Evolutionary conservation across 2,797 vertebrate genomes (phyloP).

Genomic region (Protonibea diacanthus): DNA sequence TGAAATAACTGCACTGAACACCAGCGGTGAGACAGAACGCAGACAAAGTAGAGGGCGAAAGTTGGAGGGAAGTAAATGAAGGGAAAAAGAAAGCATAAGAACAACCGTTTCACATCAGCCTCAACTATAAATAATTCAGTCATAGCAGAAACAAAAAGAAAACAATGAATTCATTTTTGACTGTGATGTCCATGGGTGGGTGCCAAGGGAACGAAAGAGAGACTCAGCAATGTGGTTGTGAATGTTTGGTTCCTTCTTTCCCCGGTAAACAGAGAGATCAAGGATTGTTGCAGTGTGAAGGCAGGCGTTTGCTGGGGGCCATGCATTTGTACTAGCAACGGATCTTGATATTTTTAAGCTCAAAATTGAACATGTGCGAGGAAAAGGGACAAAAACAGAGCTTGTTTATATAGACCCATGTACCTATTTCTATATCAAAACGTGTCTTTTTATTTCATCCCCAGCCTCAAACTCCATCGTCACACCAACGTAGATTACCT

Average conservation of each 20-base stretch:
- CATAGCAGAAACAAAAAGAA: slow-evolving; percentile 65
- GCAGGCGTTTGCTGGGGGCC: slow-evolving; percentile 53
- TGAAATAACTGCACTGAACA: slow-evolving; percentile 14
- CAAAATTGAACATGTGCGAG: slow-evolving; percentile 12
- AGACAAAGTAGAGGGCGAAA: slow-evolving; percentile 11
- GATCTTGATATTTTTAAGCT: slow-evolving; percentile 40
- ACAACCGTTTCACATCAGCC: slow-evolving; percentile 63
- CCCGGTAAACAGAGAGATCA: slow-evolving; percentile 65
- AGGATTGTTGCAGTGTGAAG: slow-evolving; percentile 45
- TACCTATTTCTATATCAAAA: slow-evolving; percentile 33
- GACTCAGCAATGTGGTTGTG: slow-evolving; percentile 43
- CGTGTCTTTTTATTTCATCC: neutral
- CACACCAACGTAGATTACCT: slow-evolving; percentile 70
- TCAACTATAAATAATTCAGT: slow-evolving; percentile 80
- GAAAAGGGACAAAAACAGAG: neutral
- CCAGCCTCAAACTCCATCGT: slow-evolving; percentile 8
- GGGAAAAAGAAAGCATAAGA: slow-evolving; percentile 48
- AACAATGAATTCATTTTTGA: slow-evolving; percentile 71
- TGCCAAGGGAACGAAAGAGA: slow-evolving; percentile 57
- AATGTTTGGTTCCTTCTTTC: slow-evolving; percentile 68
- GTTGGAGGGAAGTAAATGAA: slow-evolving; percentile 54
- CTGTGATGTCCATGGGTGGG: slow-evolving; percentile 62
- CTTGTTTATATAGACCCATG: slow-evolving; percentile 24
- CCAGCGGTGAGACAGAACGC: slow-evolving; percentile 21
- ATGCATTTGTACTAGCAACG: slow-evolving; percentile 37